These are phyloP conservation scores for Sylvicola fuscatus DNA, from an alignment of 2,888 invertebrate genomes.

Conservation along the genomic window DNA sequence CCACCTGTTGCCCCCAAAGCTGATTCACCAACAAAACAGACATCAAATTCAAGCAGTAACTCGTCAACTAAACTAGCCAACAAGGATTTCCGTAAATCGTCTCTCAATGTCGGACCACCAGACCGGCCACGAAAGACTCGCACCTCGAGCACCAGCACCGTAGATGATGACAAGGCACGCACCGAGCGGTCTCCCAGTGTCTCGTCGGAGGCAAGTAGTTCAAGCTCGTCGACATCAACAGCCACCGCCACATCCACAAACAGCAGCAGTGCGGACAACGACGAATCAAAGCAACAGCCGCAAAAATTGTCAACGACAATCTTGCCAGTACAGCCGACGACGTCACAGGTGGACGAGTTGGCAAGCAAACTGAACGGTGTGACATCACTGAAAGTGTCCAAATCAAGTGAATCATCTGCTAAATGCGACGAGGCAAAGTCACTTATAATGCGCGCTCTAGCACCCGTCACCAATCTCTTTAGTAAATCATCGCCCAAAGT, in stretches of 20 bases:
- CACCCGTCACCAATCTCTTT: slow-evolving; percentile 55
- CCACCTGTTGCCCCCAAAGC: slow-evolving; percentile 15
- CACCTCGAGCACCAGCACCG: slow-evolving; percentile 18
- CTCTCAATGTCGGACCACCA: slow-evolving; percentile 39
- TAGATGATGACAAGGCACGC: slow-evolving; percentile 4
- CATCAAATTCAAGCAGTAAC: slow-evolving; percentile 8
- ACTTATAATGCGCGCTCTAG: slow-evolving; percentile 49
- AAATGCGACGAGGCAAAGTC: slow-evolving; percentile 46
- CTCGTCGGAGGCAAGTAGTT: slow-evolving; percentile 28
- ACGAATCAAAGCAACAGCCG: no score
- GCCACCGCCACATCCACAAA: slow-evolving; percentile 9
- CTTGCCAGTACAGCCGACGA: slow-evolving; percentile 13
- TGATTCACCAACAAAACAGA: slow-evolving; percentile 20
- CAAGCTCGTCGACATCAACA: slow-evolving; percentile 16
- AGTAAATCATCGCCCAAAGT: slow-evolving; percentile 26
- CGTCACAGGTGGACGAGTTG: no score
- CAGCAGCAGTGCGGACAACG: slow-evolving; percentile 7
- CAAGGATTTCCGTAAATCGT: slow-evolving; percentile 55
- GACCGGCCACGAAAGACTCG: slow-evolving; percentile 22
- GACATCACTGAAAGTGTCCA: neutral
- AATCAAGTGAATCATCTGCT: slow-evolving; percentile 17
- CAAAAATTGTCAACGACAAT: slow-evolving; percentile 8
- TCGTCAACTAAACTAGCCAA: slow-evolving; percentile 30
- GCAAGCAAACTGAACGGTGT: slow-evolving; percentile 1
- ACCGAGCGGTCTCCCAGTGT: slow-evolving; percentile 26